Evolutionary conservation across 2,888 invertebrate species (phyloP), one percentile per base, ranked within the genome.

Genomic region (Marronus borbonicus): DNA sequence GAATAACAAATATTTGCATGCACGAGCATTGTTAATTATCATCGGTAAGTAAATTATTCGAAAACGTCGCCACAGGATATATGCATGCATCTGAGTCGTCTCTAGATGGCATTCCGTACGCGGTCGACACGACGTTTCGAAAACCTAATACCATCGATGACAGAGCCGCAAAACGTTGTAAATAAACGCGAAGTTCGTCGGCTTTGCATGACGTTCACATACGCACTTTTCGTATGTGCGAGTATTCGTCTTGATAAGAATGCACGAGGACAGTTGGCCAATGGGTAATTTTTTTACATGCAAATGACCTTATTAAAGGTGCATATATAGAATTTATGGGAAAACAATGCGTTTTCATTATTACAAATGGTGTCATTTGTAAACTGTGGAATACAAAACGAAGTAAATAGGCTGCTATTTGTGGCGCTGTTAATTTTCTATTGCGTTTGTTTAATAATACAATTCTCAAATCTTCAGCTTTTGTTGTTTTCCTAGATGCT

Each of bases 1-100:
- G 70, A 52, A 55, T 70, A 70, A 70, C 55, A 70, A 70, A 70
- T 70, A 70, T 55, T 70, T 70, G 70, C 70, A 70, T 55, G 52
- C 31, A 58, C 55, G 28, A 31, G 55, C 70, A 70, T 70, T 70
- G 70, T 70, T 70, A 70, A 70, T 70, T 58, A 58, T 20, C 24
- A 58, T 20, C 70, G 50, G 28, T 14, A 55, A n/a, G 52, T 70
- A 55, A 70, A 70, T 70, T 55, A 70, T 70, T 55, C 55, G 70
- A 70, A 70, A 70, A 52, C 17, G 70, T 70, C 55, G 70, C 55
- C 52, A 10, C 55, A 36, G 55, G 70, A 14, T 31, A 68, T 68
- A 68, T 44, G 44, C 8, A 58, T 58, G 20, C n/a, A 65, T 65
- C 39, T 36, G 7, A 36, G 36, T 65, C 65, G 65, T n/a, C 65